These are phyloP conservation scores for Scelioninae gen. 2 DNA, from an alignment of 2,888 invertebrate species.

Conservation along the genomic window DNA sequence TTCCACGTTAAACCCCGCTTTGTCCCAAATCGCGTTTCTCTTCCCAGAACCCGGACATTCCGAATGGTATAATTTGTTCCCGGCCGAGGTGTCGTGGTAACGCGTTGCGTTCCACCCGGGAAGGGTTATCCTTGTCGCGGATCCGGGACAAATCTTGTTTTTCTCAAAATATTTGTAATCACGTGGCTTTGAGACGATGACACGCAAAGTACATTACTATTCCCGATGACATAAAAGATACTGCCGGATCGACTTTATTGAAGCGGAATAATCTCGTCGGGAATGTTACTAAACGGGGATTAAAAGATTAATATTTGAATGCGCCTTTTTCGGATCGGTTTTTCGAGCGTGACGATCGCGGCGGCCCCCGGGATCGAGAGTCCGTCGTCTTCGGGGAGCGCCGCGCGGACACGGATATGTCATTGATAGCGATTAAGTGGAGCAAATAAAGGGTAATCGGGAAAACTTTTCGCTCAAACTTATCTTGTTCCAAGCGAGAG, in stretches of 20 bases:
- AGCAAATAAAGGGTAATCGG: slow-evolving; percentile 19
- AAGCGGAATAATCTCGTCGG: slow-evolving; percentile 50
- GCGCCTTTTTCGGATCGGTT: slow-evolving; percentile 43
- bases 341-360: slow-evolving; percentile 24
- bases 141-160: slow-evolving; percentile 48
- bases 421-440: slow-evolving; percentile 28
- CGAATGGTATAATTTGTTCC: not conserved
- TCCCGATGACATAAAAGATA: slow-evolving; percentile 50
- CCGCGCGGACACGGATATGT: slow-evolving; percentile 26
- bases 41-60: too few species aligned
- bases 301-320: slow-evolving; percentile 48
- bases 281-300: slow-evolving; percentile 49
- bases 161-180: slow-evolving; percentile 57
- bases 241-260: slow-evolving; percentile 40
- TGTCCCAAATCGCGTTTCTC: too few species aligned
- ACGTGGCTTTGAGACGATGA: slow-evolving; percentile 44
- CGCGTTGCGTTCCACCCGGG: not conserved
- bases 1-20: too few species aligned
- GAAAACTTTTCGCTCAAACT: slow-evolving; percentile 5
- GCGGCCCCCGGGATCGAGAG: slow-evolving; percentile 19
- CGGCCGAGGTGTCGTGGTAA: not conserved
- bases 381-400: slow-evolving; percentile 20
- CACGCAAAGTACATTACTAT: slow-evolving; percentile 56
- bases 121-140: slow-evolving; percentile 6
- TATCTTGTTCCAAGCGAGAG: slow-evolving; percentile 6